Evolutionary conservation across 1,140 invertebrate genomes (phyloP).

Genomic region (Dendroctonus ponderosae): DNA sequence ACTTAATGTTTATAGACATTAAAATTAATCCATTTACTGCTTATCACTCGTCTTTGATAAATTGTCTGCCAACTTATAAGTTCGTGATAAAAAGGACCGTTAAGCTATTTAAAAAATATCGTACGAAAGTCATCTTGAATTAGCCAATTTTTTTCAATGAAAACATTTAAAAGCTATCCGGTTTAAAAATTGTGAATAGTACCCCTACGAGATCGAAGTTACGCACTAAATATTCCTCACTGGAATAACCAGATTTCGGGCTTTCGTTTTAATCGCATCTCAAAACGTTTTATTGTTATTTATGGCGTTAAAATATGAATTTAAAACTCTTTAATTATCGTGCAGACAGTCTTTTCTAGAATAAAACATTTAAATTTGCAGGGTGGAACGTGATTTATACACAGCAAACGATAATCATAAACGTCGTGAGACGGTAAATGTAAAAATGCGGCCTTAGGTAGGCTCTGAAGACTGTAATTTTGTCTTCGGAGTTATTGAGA

Average conservation of each 20-base stretch:
- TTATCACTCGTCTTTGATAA: no score
- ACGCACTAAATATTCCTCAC: not conserved
- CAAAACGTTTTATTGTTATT: slow-evolving; percentile 15
- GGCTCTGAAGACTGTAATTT: slow-evolving; percentile 10
- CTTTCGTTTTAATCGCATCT: not conserved
- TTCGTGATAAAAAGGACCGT: no score
- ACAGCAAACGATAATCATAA: not conserved
- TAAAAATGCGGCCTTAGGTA: slow-evolving; percentile 2
- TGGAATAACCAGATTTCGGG: not conserved
- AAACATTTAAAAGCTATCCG: no score
- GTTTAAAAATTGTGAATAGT: no score
- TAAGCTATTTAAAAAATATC: no score
- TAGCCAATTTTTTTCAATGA: no score
- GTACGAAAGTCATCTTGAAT: no score
- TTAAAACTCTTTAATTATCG: slow-evolving; percentile 12
- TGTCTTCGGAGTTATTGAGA: slow-evolving; percentile 6
- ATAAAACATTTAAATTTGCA: slow-evolving; percentile 18
- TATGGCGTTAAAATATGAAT: slow-evolving; percentile 28
- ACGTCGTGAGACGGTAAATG: not conserved
- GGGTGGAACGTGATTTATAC: slow-evolving; percentile 6
- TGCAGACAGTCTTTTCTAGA: slow-evolving; percentile 19
- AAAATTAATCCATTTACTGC: no score
- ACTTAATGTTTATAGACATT: no score
- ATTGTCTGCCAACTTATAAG: no score
- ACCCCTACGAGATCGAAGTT: no score